These are phyloP conservation scores for Drosophila koepferae DNA, from an alignment of 2,888 invertebrate genomes.

Conservation along the genomic window DNA sequence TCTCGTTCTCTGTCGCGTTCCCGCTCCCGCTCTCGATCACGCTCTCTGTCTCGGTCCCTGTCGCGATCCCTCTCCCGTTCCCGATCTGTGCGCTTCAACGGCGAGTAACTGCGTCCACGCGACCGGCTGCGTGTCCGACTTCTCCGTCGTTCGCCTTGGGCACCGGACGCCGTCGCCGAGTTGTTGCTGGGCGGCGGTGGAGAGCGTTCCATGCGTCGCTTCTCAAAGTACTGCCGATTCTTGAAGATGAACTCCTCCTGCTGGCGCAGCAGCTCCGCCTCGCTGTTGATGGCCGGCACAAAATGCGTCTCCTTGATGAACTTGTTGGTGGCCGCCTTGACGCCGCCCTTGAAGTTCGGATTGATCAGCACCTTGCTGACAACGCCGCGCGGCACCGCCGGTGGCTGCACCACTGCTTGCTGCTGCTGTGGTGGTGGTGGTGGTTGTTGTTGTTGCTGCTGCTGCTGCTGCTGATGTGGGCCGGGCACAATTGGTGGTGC, in stretches of 20 bases:
- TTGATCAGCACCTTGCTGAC: constrained; percentile 83
- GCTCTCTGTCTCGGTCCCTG: constrained; percentile 68
- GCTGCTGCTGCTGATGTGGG: constrained; percentile 15
- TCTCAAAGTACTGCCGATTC: constrained; percentile 85
- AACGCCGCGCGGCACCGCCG: constrained; percentile 57
- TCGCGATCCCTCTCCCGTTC: constrained; percentile 72
- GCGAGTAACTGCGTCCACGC: constrained; percentile 85
- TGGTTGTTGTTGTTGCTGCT: constrained; percentile 12
- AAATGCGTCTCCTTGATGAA: constrained; percentile 85
- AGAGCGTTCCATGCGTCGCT: constrained; percentile 84
- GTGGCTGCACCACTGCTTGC: constrained; percentile 16
- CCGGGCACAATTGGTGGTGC: not conserved
- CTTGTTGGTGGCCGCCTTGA: constrained; percentile 85
- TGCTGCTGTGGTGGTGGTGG: constrained; percentile 16
- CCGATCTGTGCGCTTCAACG: constrained; percentile 72
- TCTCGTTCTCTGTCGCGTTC: constrained; percentile 48
- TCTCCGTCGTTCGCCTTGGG: constrained; percentile 54
- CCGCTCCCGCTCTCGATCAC: constrained; percentile 57
- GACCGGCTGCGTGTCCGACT: constrained; percentile 82
- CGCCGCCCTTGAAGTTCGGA: constrained; percentile 85
- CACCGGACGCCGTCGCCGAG: constrained; percentile 21
- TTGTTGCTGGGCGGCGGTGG: constrained; percentile 66
- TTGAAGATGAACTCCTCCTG: constrained; percentile 85
- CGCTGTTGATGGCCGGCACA: constrained; percentile 84
- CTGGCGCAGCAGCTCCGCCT: constrained; percentile 84